These are phyloP conservation scores for Lasioglossum morio DNA, from an alignment of 2,888 invertebrate species.

Conservation along the genomic window DNA sequence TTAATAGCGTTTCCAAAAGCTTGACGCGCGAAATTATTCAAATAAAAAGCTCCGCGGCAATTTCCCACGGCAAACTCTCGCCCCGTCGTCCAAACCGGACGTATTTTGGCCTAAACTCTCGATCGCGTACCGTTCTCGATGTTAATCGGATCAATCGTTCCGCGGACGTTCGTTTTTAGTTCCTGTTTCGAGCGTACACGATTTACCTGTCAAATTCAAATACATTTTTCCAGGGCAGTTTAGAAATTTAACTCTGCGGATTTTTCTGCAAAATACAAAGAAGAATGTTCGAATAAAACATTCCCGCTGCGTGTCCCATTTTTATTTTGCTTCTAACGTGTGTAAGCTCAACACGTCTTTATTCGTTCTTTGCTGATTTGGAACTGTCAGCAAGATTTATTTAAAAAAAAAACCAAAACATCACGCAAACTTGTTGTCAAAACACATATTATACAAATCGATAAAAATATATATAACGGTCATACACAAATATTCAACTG, in stretches of 20 bases:
- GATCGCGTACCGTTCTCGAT: not conserved
- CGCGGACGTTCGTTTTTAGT: not conserved
- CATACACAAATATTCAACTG: no score
- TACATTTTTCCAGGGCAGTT: no score
- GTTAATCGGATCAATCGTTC: not conserved
- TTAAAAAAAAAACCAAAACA: no score
- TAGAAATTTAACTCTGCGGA: no score
- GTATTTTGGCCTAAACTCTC: not conserved
- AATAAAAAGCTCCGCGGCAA: not conserved
- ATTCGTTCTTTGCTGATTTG: no score
- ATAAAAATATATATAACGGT: no score
- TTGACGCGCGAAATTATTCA: not conserved
- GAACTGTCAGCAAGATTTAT: no score
- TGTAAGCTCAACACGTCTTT: no score
- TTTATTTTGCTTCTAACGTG: not conserved
- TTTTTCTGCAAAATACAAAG: not conserved
- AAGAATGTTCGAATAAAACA: not conserved
- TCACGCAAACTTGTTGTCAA: no score
- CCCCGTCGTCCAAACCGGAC: not conserved
- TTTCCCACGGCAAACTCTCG: not conserved
- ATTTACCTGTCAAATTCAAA: no score
- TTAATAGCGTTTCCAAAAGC: slow-evolving; percentile 50
- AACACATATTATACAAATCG: no score
- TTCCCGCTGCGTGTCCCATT: not conserved
- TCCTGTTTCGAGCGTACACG: no score